Evolutionary conservation across 2,797 vertebrate species (phyloP).

Genomic region (Microctenopoma steveboyesi): DNA sequence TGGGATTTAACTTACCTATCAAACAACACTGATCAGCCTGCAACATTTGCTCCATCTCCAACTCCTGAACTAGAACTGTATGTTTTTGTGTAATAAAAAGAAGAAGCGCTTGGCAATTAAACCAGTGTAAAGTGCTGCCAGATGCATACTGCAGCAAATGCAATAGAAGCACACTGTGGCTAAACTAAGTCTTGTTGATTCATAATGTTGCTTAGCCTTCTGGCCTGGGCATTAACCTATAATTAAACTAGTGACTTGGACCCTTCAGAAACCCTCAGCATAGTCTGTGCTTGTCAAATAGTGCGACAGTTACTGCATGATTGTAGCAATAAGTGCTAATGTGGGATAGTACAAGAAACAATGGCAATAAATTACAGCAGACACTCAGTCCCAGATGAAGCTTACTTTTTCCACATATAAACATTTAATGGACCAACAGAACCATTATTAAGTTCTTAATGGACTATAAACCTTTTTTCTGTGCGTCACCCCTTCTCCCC

Average conservation of each 20-base stretch:
- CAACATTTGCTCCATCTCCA: neutral
- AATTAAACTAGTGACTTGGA: conserved; percentile 53
- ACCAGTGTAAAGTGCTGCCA: conserved; percentile 11
- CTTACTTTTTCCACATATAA: conserved; percentile 34
- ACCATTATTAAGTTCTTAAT: conserved; percentile 52
- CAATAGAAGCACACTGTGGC: neutral
- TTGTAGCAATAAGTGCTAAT: conserved; percentile 25
- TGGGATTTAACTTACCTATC: conserved; percentile 51
- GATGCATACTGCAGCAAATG: conserved; percentile 7
- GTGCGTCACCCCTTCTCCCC: conserved; percentile 29
- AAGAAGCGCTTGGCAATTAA: conserved; percentile 5
- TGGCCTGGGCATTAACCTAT: conserved; percentile 45
- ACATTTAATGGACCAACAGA: conserved; percentile 55
- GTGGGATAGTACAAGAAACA: conserved; percentile 13
- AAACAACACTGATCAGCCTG: conserved; percentile 26
- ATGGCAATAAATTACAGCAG: conserved; percentile 40
- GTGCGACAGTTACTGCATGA: conserved; percentile 21
- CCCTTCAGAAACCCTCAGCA: conserved; percentile 32
- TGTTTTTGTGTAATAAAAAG: neutral
- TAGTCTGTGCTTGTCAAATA: conserved; percentile 44
- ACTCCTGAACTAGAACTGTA: conserved; percentile 2
- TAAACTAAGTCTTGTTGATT: conserved; percentile 41
- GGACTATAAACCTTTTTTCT: conserved; percentile 41
- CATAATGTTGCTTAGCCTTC: conserved; percentile 16
- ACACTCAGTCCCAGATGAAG: conserved; percentile 35